These are phyloP conservation scores for Oasisia sp. DNA, from an alignment of 2,888 invertebrate genomes.

Conservation along the genomic window DNA sequence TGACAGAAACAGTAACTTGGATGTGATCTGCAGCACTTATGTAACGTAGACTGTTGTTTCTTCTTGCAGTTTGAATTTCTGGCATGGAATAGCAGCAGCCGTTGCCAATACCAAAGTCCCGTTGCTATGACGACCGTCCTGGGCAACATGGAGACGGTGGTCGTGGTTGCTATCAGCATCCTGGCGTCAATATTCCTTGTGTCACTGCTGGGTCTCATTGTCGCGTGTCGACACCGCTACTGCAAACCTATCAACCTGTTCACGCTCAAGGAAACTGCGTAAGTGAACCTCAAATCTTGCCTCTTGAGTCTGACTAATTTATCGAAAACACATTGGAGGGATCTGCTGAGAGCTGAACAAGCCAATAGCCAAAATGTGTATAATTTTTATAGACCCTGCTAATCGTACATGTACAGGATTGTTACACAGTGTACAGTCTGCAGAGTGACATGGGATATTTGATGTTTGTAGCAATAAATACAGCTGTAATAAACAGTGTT, in stretches of 20 bases:
- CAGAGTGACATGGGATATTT: too few relatives aligned
- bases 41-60: not conserved
- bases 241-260: slow-evolving; percentile 58
- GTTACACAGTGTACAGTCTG: too few relatives aligned
- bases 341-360: too few relatives aligned
- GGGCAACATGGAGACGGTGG: slow-evolving; percentile 76
- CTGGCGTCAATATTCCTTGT: slow-evolving; percentile 77
- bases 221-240: slow-evolving; percentile 73
- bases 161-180: slow-evolving; percentile 76
- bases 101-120: not conserved
- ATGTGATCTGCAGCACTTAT: too few relatives aligned
- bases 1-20: too few relatives aligned
- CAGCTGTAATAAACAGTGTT: too few relatives aligned
- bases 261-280: slow-evolving; percentile 55
- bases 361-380: too few relatives aligned
- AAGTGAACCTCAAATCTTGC: slow-evolving; percentile 23
- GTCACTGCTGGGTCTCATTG: slow-evolving; percentile 74
- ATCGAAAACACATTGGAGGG: not conserved
- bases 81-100: not conserved
- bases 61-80: not conserved
- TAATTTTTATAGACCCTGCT: too few relatives aligned
- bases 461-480: too few relatives aligned
- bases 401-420: too few relatives aligned
- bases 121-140: slow-evolving; percentile 44
- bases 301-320: not conserved